Base-by-base conservation (phyloP, 2,113 vertebrate genomes). In the Bubo scandiacus region DNA sequence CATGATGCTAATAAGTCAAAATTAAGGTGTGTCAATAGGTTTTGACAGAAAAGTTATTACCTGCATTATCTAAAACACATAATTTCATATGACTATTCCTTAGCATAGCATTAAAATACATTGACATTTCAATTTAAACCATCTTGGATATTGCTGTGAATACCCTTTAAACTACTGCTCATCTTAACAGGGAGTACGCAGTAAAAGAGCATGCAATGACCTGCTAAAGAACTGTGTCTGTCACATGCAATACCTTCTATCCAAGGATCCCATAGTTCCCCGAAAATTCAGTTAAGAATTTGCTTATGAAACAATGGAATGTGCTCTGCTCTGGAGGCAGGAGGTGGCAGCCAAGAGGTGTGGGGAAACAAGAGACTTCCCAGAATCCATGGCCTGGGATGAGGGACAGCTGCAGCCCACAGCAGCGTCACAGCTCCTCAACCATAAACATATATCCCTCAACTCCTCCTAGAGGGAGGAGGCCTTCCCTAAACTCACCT, bases 41-140 rank as follows among this genome's bases (percentile, higher is more conserved):
- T 97, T 96, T 96, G 85, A 94, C 93, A 84, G 94, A 74, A 70
- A 81, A 45, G 88, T 12, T 68, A 63, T 94, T 74, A 79, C 38
- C 54, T 38, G 11, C 57, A 8, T 95, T 92, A 65, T 5, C 42
- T 66, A 95, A 81, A 92, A 15, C 74, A n/a, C 13, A 16, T 52
- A 3, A 88, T 82, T 86, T 95, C 47, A 49, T 54, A 29, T 40
- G 25, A 81, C n/a, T 87, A 7, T 91, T 87, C 42, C 84, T 73
- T 32, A 18, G 38, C 58, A 36, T 43, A 32, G 68, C 63, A 63
- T 78, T 91, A 83, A 79, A 87, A 52, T 36, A n/a, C 67, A 57
- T 63, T 66, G 75, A 32, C 58, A 88, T 92, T 96, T 55, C 15
- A 8, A 59, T 85, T 71, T 71, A 47, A 96, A 73, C 42, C 75